phyloP scores from a whole-genome alignment of 1,140 invertebrate species.

The Choristoneura fumiferana region DNA sequence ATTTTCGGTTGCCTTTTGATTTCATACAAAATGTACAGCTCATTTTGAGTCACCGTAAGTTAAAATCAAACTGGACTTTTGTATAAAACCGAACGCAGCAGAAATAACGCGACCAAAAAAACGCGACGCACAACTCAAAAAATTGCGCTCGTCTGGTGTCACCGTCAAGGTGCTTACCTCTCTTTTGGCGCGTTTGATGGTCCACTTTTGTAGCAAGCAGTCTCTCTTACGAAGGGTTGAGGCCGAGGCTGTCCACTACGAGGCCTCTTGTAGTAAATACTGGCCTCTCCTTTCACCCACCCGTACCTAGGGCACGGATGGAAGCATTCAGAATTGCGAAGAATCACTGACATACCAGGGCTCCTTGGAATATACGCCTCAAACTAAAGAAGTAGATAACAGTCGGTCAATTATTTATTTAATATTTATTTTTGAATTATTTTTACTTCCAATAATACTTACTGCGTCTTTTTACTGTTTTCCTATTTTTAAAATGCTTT shows the following conservation, averaged over 20 bases:
- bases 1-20: too few species aligned
- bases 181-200: constrained; percentile 51
- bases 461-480: constrained; percentile 15
- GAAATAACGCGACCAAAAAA: too few species aligned
- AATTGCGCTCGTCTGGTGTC: too few species aligned
- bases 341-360: constrained; percentile 52
- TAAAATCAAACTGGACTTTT: too few species aligned
- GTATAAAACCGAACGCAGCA: too few species aligned
- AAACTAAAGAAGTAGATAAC: too few species aligned
- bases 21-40: too few species aligned
- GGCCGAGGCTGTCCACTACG: constrained; percentile 60
- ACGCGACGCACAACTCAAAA: too few species aligned
- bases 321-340: constrained; percentile 50
- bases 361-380: too few species aligned
- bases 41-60: too few species aligned
- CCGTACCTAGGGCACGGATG: constrained; percentile 54
- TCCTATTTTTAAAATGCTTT: constrained; percentile 27
- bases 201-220: constrained; percentile 34
- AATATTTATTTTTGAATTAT: too few species aligned
- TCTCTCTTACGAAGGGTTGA: constrained; percentile 55
- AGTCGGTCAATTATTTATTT: neutral
- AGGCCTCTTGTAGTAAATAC: constrained; percentile 61
- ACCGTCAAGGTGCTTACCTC: too few species aligned
- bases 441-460: constrained; percentile 19
- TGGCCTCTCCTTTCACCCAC: constrained; percentile 51